A percentile compares a stretch with the other conserved stretches of the same genome.
phyloP scores from a whole-genome alignment of 2,797 vertebrate genomes.

The Macropodus opercularis region DNA sequence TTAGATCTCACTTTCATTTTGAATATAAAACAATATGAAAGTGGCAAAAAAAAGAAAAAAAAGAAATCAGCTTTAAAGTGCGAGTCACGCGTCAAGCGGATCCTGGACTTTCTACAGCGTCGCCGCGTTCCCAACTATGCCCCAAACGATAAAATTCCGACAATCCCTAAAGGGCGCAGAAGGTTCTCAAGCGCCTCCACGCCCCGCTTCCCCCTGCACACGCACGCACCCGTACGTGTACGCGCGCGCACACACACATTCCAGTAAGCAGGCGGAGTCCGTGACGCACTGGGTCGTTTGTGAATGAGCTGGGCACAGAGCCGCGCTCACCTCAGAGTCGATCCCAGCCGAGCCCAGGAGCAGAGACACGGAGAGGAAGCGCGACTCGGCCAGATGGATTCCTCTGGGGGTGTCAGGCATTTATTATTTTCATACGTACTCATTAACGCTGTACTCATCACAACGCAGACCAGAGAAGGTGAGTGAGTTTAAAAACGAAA shows the following conservation, averaged over 20 bases:
- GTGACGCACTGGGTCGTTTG: slow-evolving; percentile 66
- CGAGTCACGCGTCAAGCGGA: no score
- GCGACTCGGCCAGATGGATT: slow-evolving; percentile 74
- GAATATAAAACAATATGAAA: no score
- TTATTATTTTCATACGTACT: slow-evolving; percentile 79
- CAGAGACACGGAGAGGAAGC: slow-evolving; percentile 8
- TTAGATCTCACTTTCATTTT: no score
- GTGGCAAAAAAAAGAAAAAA: not conserved
- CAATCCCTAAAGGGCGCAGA: slow-evolving; percentile 40
- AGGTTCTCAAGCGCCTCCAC: slow-evolving; percentile 37
- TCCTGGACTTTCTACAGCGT: not conserved
- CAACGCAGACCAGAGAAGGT: slow-evolving; percentile 84
- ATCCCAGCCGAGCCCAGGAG: slow-evolving; percentile 53
- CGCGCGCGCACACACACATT: slow-evolving; percentile 63
- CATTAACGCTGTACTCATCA: slow-evolving; percentile 78
- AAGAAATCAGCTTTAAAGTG: not conserved
- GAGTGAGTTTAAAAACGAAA: slow-evolving; percentile 33
- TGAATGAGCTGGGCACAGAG: slow-evolving; percentile 78
- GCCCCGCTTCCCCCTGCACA: slow-evolving; percentile 13
- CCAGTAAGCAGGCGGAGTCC: slow-evolving; percentile 75
- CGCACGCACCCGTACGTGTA: slow-evolving; percentile 10
- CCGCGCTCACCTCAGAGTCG: slow-evolving; percentile 52
- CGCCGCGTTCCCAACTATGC: not conserved
- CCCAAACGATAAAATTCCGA: slow-evolving; percentile 17
- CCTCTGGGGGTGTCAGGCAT: slow-evolving; percentile 66